phyloP scores from a whole-genome alignment of 2,888 invertebrate genomes.

The Meandrusa payeni region DNA sequence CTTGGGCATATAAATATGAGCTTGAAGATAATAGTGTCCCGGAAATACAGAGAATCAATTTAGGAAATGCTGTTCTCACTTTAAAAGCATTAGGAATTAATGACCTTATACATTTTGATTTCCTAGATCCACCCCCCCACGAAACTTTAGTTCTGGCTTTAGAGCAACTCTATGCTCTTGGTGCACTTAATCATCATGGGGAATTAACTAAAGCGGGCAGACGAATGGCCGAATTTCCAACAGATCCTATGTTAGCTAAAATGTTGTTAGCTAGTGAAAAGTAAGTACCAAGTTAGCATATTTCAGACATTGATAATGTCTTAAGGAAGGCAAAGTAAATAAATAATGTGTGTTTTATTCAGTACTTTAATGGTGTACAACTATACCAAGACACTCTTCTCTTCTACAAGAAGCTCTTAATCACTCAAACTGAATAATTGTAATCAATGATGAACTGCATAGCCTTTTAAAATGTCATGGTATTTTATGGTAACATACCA shows the following conservation, averaged over 20 bases:
- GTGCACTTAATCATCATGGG: conserved; percentile 98
- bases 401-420: no score
- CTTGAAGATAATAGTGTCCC: conserved; percentile 98
- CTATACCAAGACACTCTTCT: no score
- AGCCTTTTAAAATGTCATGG: no score
- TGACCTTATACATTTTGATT: conserved; percentile 98
- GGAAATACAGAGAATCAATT: conserved; percentile 98
- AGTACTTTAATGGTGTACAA: no score
- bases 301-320: no score
- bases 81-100: conserved; percentile 98
- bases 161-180: conserved; percentile 98
- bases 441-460: no score
- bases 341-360: no score
- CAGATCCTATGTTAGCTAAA: conserved; percentile 99
- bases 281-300: conserved; percentile 63
- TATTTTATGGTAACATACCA: no score
- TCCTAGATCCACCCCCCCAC: conserved; percentile 98
- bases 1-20: conserved; percentile 99
- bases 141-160: conserved; percentile 95
- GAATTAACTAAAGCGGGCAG: conserved; percentile 98
- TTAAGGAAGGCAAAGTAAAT: no score
- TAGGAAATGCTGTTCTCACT: conserved; percentile 98
- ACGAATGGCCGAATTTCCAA: conserved; percentile 99
- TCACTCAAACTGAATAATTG: no score
- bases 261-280: conserved; percentile 98